phyloP scores from a whole-genome alignment of 2,888 invertebrate genomes.

The Protonemura montana region DNA sequence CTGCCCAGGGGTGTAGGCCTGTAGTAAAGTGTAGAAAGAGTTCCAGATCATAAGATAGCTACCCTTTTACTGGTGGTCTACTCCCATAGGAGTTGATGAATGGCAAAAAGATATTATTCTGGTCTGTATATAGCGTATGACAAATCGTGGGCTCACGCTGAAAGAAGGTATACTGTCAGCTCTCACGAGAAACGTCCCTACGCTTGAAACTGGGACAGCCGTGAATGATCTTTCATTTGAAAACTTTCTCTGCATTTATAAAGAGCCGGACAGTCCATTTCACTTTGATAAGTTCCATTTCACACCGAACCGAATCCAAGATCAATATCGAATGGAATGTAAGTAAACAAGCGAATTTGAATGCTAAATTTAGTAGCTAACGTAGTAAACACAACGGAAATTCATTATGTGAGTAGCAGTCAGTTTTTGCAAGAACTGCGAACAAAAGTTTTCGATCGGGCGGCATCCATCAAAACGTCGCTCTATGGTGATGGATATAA shows the following conservation, averaged over 20 bases:
- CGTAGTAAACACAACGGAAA: background rate
- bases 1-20: background rate
- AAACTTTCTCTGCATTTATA: background rate
- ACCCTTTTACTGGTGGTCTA: background rate
- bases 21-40: constrained; percentile 12
- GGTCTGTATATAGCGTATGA: background rate
- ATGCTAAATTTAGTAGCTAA: background rate
- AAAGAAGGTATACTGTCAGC: background rate
- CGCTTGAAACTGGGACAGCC: background rate
- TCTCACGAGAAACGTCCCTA: background rate
- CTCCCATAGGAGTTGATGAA: constrained; percentile 3
- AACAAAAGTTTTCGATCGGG: constrained; percentile 8
- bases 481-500: background rate
- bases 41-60: background rate
- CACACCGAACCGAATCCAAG: background rate
- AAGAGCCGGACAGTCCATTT: background rate
- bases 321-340: background rate
- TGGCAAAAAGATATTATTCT: constrained; percentile 12
- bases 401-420: background rate
- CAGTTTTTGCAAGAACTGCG: background rate
- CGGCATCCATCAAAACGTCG: background rate
- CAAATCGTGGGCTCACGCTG: background rate
- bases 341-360: background rate
- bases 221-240: background rate
- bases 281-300: background rate